Evolutionary conservation across 2,113 vertebrate species (phyloP).

Genomic region (Equus przewalskii): DNA sequence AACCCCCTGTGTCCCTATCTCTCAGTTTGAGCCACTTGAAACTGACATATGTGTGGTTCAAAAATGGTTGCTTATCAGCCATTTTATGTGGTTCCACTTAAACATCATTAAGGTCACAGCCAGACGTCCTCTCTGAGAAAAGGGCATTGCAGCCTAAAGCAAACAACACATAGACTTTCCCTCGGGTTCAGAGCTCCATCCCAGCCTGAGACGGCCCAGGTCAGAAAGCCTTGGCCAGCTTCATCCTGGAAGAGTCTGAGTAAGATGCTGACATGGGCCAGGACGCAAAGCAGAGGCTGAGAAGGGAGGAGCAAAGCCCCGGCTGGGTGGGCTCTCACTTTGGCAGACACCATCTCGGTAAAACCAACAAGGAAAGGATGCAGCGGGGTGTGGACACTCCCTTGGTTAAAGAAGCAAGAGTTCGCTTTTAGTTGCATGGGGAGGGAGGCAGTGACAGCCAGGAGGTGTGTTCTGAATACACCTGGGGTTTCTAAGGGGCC

Average conservation of each 20-base stretch:
- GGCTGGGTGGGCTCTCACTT: neutral
- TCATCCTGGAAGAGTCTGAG: neutral
- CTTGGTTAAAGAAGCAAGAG: neutral
- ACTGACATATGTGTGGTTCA: neutral
- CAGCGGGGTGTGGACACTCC: neutral
- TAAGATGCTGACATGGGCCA: neutral
- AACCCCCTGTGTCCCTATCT: neutral
- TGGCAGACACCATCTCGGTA: neutral
- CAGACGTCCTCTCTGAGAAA: neutral
- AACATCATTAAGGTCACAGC: neutral
- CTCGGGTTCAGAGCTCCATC: neutral
- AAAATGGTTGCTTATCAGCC: neutral
- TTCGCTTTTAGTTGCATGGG: neutral
- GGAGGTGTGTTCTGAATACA: neutral
- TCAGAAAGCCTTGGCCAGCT: neutral
- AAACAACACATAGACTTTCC: neutral
- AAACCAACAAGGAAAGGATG: neutral
- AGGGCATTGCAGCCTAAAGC: neutral
- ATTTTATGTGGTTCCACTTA: neutral
- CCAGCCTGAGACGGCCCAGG: neutral
- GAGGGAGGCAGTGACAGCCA: neutral
- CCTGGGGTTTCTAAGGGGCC: neutral
- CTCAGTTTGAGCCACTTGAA: neutral
- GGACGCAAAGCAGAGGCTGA: neutral
- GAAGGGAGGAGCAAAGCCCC: neutral